phyloP scores from a whole-genome alignment of 2,113 vertebrate genomes.

The Xiphorhynchus elegans region DNA sequence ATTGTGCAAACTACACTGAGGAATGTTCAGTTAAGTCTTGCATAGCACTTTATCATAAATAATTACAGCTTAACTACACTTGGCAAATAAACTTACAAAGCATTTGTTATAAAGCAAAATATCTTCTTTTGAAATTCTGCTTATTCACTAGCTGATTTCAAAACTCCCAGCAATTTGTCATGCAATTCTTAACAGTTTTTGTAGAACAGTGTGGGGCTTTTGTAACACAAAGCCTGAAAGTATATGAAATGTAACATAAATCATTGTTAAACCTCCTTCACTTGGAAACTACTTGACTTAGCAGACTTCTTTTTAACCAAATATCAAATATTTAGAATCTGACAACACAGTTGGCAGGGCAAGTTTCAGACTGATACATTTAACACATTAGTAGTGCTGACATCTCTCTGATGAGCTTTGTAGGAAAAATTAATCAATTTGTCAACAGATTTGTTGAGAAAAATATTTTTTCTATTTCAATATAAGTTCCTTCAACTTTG shows the following conservation, averaged over 20 bases:
- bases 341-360: background rate
- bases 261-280: background rate
- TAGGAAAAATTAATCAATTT: background rate
- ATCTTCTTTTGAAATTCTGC: background rate
- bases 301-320: background rate
- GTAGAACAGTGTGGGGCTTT: background rate
- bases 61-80: conserved; percentile 11
- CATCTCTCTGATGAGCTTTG: background rate
- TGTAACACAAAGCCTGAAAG: fast-evolving
- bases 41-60: background rate
- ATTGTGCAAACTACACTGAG: background rate
- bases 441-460: background rate
- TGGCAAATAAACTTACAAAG: background rate
- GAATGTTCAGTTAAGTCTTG: background rate
- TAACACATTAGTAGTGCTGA: background rate
- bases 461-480: background rate
- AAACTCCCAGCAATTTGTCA: background rate
- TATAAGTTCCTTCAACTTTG: background rate
- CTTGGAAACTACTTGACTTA: background rate
- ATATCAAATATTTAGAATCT: background rate
- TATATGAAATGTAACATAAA: background rate
- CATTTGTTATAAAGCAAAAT: background rate
- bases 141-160: background rate
- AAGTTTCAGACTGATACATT: background rate
- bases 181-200: background rate